These are phyloP conservation scores for Pegoplata infirma DNA, from an alignment of 2,888 invertebrate species.

Conservation along the genomic window DNA sequence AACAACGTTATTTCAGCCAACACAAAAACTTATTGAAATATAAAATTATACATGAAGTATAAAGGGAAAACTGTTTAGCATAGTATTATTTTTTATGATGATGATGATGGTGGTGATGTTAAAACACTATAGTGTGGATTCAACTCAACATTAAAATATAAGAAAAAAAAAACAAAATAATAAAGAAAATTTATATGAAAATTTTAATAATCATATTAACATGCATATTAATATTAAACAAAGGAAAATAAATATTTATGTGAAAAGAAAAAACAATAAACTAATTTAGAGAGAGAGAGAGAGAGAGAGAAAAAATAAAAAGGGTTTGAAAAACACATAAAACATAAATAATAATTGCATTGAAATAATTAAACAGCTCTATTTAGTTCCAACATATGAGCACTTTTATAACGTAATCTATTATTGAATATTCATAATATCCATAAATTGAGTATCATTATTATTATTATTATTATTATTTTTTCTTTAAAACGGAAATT, in stretches of 20 bases:
- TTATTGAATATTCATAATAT: too few species aligned
- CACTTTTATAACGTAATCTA: too few species aligned
- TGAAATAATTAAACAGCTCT: not conserved
- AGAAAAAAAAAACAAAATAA: not conserved
- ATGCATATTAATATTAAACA: conserved; percentile 33
- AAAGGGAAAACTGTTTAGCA: not conserved
- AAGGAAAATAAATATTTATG: too few species aligned
- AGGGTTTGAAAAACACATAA: not conserved
- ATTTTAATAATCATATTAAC: conserved; percentile 48
- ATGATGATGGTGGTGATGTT: not conserved
- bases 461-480: conserved; percentile 8
- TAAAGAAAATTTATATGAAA: conserved; percentile 15
- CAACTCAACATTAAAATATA: too few species aligned
- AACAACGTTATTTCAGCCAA: not conserved
- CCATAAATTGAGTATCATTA: too few species aligned
- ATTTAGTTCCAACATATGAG: too few species aligned
- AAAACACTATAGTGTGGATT: conserved; percentile 17
- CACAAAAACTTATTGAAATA: conserved; percentile 27
- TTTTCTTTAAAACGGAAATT: conserved; percentile 9
- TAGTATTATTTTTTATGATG: too few species aligned
- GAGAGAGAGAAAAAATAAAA: too few species aligned
- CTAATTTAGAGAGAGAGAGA: not conserved
- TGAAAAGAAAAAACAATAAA: not conserved
- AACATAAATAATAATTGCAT: not conserved
- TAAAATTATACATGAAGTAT: conserved; percentile 6